A percentile compares a stretch with the other conserved stretches of the same genome.
Evolutionary conservation across 2,888 invertebrate species (phyloP).

Genomic region (Linnaemya tessellans): DNA sequence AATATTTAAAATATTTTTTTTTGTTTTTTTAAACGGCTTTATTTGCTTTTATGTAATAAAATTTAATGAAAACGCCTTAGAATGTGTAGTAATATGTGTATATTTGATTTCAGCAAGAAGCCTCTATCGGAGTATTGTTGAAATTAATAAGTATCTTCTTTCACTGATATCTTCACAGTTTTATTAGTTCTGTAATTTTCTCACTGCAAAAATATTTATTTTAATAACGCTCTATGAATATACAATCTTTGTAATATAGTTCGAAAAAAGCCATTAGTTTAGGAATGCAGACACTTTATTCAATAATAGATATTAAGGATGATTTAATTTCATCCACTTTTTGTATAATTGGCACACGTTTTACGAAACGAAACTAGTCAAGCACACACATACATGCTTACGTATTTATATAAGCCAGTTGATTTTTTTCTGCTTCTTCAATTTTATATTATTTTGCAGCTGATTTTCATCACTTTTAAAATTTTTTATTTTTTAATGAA

Average conservation of each 20-base stretch:
- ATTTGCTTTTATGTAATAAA: conserved; percentile 14
- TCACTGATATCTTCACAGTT: background rate
- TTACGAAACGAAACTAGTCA: conserved; percentile 9
- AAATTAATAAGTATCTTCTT: background rate
- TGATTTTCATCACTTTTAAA: background rate
- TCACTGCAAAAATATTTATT: conserved; percentile 18
- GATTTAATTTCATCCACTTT: conserved; percentile 58
- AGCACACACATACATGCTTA: background rate
- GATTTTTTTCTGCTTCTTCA: conserved; percentile 10
- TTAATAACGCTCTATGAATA: conserved; percentile 77
- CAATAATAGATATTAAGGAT: conserved; percentile 16
- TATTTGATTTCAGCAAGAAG: conserved; percentile 24
- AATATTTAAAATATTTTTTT: background rate
- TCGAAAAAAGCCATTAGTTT: conserved; percentile 78
- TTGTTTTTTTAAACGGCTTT: background rate
- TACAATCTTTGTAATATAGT: conserved; percentile 79
- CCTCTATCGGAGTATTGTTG: conserved; percentile 29
- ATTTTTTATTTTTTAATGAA: background rate
- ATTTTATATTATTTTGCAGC: conserved; percentile 12
- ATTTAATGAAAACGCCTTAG: conserved; percentile 41
- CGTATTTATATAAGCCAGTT: too few relatives aligned
- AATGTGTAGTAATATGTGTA: conserved; percentile 12
- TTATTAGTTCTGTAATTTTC: conserved; percentile 25
- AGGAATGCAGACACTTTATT: background rate
- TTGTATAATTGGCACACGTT: background rate